Evolutionary conservation across 2,797 vertebrate genomes (phyloP).

Genomic region (Diplodus sargus): DNA sequence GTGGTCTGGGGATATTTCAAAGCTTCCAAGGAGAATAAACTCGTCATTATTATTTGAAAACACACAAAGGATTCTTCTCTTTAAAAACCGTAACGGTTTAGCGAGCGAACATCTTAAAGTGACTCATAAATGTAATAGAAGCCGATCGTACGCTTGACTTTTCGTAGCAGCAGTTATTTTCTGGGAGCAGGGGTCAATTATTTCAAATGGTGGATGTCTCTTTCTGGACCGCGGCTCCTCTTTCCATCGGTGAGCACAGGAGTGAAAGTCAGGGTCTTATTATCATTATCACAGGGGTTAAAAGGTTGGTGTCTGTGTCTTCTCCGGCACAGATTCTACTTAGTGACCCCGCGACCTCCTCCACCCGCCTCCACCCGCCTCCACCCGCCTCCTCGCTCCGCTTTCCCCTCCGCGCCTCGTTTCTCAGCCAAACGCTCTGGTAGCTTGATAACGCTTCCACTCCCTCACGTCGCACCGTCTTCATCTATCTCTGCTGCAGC

Average conservation of each 20-base stretch:
- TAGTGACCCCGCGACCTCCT: slow-evolving; percentile 62
- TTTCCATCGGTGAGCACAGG: slow-evolving; percentile 48
- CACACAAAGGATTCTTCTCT: slow-evolving; percentile 47
- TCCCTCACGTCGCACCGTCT: slow-evolving; percentile 61
- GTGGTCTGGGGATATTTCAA: slow-evolving; percentile 51
- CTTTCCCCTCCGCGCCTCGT: slow-evolving; percentile 59
- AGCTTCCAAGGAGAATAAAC: slow-evolving; percentile 37
- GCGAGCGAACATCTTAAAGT: slow-evolving; percentile 43
- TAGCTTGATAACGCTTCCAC: slow-evolving; percentile 70
- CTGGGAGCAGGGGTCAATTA: slow-evolving; percentile 56
- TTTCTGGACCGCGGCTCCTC: slow-evolving; percentile 29
- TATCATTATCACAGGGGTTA: slow-evolving; percentile 71
- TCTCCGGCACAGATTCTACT: slow-evolving; percentile 72
- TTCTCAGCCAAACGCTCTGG: slow-evolving; percentile 67
- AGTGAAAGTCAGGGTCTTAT: slow-evolving; percentile 69
- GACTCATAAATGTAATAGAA: slow-evolving; percentile 61
- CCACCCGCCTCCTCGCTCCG: slow-evolving; percentile 35
- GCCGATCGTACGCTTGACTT: slow-evolving; percentile 39
- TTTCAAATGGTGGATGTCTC: slow-evolving; percentile 59
- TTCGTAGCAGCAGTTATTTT: slow-evolving; percentile 43
- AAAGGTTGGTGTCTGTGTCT: slow-evolving; percentile 77
- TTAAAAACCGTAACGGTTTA: slow-evolving; percentile 45
- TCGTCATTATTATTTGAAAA: slow-evolving; percentile 60
- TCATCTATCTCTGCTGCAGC: slow-evolving; percentile 66
- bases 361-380: slow-evolving; percentile 17